These are phyloP conservation scores for Lysandra coridon DNA, from an alignment of 2,888 invertebrate genomes.

Conservation along the genomic window DNA sequence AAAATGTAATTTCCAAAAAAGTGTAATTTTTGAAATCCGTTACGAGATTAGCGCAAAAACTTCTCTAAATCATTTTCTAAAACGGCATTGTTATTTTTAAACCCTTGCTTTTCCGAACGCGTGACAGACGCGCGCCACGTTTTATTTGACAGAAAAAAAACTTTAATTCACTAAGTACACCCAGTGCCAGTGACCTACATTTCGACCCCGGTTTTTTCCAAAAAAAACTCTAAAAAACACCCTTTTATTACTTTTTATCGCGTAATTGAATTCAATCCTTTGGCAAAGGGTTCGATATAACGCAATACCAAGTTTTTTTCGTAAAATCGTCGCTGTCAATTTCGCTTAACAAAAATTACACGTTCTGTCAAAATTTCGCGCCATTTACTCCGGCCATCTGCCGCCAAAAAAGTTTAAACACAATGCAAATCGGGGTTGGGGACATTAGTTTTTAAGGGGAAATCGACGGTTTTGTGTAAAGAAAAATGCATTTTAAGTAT, in stretches of 20 bases:
- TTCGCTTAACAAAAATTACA: constrained; percentile 68
- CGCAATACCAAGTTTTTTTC: constrained; percentile 66
- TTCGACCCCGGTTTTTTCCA: constrained; percentile 62
- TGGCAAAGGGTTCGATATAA: constrained; percentile 76
- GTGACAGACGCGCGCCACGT: constrained; percentile 71
- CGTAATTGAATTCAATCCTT: constrained; percentile 78
- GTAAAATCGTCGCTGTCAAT: constrained; percentile 57
- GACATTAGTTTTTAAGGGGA: constrained; percentile 77
- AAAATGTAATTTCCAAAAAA: constrained; percentile 51
- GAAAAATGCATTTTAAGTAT: constrained; percentile 76
- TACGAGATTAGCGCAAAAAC: constrained; percentile 57
- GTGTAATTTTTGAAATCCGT: constrained; percentile 56
- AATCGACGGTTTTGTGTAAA: constrained; percentile 67
- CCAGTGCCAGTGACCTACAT: constrained; percentile 77
- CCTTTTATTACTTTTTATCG: constrained; percentile 65
- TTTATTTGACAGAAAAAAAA: constrained; percentile 49
- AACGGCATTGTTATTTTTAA: constrained; percentile 71
- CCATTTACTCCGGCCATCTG: constrained; percentile 77
- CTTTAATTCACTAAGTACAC: constrained; percentile 65
- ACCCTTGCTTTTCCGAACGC: constrained; percentile 68
- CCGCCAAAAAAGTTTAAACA: constrained; percentile 66
- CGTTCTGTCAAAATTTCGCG: constrained; percentile 78
- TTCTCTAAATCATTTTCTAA: constrained; percentile 74
- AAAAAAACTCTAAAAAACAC: constrained; percentile 65
- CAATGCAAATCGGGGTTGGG: constrained; percentile 77